Conservation (phyloP, 2,888 invertebrate genomes). For the Euplexia lucipara region DNA sequence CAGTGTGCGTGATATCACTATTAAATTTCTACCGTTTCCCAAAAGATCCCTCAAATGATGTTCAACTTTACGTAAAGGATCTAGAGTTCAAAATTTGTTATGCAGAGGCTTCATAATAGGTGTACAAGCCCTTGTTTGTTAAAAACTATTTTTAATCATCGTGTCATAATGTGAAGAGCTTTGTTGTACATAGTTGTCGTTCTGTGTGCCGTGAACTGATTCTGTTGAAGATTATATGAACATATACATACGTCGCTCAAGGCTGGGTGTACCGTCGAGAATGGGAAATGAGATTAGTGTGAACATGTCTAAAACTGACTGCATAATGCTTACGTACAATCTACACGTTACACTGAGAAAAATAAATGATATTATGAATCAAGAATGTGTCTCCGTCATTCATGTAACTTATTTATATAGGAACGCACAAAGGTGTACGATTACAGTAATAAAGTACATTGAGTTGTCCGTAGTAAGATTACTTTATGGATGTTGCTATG, state of each 20-base stretch:
- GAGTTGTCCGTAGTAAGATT: no score
- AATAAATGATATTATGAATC: no score
- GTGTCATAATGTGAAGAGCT: slow-evolving; percentile 11
- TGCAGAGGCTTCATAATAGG: slow-evolving; percentile 1
- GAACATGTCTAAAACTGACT: neutral
- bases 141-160: slow-evolving; percentile 52
- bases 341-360: no score
- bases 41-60: slow-evolving; percentile 11
- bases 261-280: neutral
- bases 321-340: neutral
- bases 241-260: neutral
- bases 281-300: slow-evolving; percentile 14
- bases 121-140: slow-evolving; percentile 30
- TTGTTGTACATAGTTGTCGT: slow-evolving; percentile 4
- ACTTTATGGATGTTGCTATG: no score
- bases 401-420: no score
- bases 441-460: no score
- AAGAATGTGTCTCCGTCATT: no score
- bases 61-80: neutral
- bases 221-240: neutral
- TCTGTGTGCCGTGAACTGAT: slow-evolving; percentile 4
- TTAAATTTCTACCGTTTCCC: slow-evolving; percentile 25
- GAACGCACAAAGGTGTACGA: no score
- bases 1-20: slow-evolving; percentile 49
- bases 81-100: slow-evolving; percentile 6